Base-by-base conservation (phyloP, 2,113 vertebrate species). In the Heloderma charlesbogerti region DNA sequence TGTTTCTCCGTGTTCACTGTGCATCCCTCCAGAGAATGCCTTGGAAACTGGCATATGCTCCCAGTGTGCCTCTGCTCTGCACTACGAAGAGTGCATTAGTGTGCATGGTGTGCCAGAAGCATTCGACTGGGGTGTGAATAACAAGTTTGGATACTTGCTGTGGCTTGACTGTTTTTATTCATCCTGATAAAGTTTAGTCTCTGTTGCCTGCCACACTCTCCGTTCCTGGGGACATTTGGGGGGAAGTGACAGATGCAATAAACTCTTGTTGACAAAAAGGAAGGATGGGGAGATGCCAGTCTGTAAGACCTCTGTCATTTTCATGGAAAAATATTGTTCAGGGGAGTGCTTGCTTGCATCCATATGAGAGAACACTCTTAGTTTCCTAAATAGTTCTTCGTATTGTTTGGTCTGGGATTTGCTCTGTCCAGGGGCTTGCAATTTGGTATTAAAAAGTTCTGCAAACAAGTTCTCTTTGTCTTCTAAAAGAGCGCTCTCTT, bases 71-170 rank as follows among this genome's bases (percentile, higher is more conserved):
- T 2, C 48, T 57, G 5, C 3, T 67, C 0, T 0, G 72, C 67
- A 22, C 83, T 0, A 81, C 75, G 90, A 91, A 60, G 25, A 69
- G 90, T 89, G 95, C 6, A 86, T 92, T 90, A 0, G 0, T 87
- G 83, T 54, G 79, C 9, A 0, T 12, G 57, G 5, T 89, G 1
- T 90, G 94, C 94, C 93, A 91, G 92, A 40, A 94, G 92, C 25
- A 0, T 92, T 93, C 93, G 93, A 91, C 94, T 93, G 92, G 93
- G 94, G 94, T 94, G 94, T 95, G 92, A 96, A 90, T 95, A 96
- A 95, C 92, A 29, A 88, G 90, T 88, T 78, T 92, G 79, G 95
- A 95, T 94, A 92, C 91, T 94, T 94, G 75, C 0, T 3, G 82
- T 87, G 87, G 77, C 92, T 95, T 86, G 91, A 90, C 92, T 93